These are phyloP conservation scores for Thymelicus sylvestris DNA, from an alignment of 2,888 invertebrate genomes.

Conservation along the genomic window DNA sequence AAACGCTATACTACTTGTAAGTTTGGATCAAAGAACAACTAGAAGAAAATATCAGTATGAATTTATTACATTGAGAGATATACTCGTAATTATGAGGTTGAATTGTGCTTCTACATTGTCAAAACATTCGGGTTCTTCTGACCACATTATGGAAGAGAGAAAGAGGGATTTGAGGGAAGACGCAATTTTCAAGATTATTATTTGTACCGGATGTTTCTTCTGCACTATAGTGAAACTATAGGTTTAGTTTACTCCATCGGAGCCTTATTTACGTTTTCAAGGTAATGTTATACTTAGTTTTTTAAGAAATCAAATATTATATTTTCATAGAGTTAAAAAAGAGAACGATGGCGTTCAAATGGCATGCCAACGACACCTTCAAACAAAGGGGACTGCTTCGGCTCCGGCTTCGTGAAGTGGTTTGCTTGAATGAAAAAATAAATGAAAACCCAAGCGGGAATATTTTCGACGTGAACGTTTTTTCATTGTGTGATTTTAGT, in stretches of 20 bases:
- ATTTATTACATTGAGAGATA: no score
- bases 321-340: neutral
- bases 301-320: neutral
- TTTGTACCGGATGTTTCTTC: neutral
- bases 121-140: no score
- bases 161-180: no score
- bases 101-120: no score
- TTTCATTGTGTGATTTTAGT: neutral
- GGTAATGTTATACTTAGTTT: neutral
- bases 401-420: neutral
- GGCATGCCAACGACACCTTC: conserved; percentile 8
- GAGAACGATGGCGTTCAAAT: neutral
- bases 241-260: no score
- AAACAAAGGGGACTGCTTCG: neutral
- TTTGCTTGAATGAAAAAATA: neutral
- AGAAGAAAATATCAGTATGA: no score
- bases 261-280: no score
- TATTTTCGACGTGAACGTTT: conserved; percentile 1
- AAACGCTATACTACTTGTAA: no score
- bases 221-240: neutral
- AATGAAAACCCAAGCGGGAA: conserved; percentile 4
- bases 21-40: no score
- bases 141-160: no score
- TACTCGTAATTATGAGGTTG: no score
- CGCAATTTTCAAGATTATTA: no score